These are phyloP conservation scores for Monoplex corrugatus DNA, from an alignment of 2,888 invertebrate species.

Conservation along the genomic window DNA sequence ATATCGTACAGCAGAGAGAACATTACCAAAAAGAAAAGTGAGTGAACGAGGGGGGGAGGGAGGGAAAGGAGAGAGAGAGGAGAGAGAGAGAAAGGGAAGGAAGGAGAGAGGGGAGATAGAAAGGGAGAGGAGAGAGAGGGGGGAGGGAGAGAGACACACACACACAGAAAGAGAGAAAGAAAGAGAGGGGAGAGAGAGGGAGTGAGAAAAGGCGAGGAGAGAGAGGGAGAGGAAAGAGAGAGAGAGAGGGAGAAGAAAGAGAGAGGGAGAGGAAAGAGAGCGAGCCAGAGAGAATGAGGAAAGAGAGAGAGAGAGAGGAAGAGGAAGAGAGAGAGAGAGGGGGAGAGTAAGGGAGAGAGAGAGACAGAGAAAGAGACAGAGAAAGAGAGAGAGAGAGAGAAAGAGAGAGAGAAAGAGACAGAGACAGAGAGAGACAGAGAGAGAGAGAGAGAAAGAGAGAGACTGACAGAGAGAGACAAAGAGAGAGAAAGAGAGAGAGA, in stretches of 20 bases:
- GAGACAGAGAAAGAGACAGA: background rate
- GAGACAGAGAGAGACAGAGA: background rate
- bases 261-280: background rate
- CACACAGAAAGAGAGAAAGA: background rate
- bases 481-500: background rate
- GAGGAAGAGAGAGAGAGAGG: background rate
- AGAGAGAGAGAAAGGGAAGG: background rate
- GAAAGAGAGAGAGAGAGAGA: background rate
- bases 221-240: background rate
- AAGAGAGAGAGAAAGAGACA: background rate
- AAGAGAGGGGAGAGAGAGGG: background rate
- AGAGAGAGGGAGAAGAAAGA: background rate
- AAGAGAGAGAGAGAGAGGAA: background rate
- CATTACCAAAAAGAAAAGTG: background rate
- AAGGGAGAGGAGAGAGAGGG: background rate
- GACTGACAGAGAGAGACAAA: background rate
- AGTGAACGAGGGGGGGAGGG: background rate
- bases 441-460: background rate
- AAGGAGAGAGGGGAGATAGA: background rate
- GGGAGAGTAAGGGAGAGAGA: background rate
- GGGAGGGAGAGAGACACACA: background rate
- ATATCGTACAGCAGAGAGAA: too few relatives aligned
- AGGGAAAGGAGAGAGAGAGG: background rate
- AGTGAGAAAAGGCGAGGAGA: too few relatives aligned
- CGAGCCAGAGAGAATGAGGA: background rate